Conservation (phyloP, 2,888 invertebrate species). For the Rhimphoctona megacephalus region DNA sequence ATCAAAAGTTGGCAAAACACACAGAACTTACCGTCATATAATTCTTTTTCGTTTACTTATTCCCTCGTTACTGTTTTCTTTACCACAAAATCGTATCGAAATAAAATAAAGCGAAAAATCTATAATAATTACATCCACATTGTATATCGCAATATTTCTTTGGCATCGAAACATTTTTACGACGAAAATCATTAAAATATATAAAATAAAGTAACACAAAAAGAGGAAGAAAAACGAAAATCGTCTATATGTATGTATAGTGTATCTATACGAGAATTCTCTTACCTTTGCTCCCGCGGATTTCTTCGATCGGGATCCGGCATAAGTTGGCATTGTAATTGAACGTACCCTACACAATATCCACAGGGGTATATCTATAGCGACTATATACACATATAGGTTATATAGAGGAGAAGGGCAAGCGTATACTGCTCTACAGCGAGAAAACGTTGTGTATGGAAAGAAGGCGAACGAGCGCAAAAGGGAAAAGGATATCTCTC, state of each 20-base stretch:
- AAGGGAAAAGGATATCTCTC: constrained; percentile 65
- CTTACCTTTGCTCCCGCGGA: constrained; percentile 47
- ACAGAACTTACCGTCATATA: not conserved
- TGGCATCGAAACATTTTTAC: not conserved
- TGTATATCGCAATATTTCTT: not conserved
- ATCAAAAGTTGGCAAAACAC: constrained; percentile 26
- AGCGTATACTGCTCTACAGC: constrained; percentile 34
- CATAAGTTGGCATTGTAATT: constrained; percentile 66
- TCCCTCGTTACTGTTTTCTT: not conserved
- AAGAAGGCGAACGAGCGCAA: constrained; percentile 61
- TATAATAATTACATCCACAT: not conserved
- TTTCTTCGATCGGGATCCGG: constrained; percentile 54
- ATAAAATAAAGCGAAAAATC: constrained; percentile 5
- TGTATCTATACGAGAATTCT: not conserved
- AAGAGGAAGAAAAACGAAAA: not conserved
- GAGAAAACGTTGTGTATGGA: constrained; percentile 66
- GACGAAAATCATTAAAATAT: not conserved
- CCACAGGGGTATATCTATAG: constrained; percentile 9
- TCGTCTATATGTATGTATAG: not conserved
- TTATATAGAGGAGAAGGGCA: constrained; percentile 45
- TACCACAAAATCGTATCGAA: not conserved
- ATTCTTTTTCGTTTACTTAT: not conserved
- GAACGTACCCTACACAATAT: constrained; percentile 52
- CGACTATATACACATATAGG: constrained; percentile 13
- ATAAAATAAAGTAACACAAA: not conserved